Conservation (phyloP, 2,888 invertebrate species). For the Physocephala rufipes region DNA sequence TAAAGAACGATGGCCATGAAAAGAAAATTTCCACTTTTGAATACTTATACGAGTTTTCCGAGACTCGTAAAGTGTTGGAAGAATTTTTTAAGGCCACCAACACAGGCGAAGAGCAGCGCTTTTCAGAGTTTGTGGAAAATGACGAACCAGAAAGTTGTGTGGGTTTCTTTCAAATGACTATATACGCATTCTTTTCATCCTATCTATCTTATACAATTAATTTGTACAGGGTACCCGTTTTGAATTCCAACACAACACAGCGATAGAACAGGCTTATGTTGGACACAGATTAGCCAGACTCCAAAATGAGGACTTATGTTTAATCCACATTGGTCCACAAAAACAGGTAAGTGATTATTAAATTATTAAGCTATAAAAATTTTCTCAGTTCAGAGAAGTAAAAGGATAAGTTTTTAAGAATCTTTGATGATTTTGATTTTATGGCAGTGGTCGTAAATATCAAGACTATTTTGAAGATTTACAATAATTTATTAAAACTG, state of each 20-base stretch:
- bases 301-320: slow-evolving; percentile 63
- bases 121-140: slow-evolving; percentile 61
- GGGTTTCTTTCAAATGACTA: slow-evolving; percentile 42
- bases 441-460: too few species aligned
- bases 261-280: slow-evolving; percentile 63
- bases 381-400: too few species aligned
- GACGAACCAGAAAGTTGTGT: slow-evolving; percentile 63
- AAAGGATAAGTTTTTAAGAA: too few species aligned
- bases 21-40: slow-evolving; percentile 76
- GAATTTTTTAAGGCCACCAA: slow-evolving; percentile 85
- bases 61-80: slow-evolving; percentile 89
- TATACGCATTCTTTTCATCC: neutral
- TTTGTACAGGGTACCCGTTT: slow-evolving; percentile 53
- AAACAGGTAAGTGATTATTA: slow-evolving; percentile 53
- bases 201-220: slow-evolving; percentile 7
- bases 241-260: slow-evolving; percentile 54
- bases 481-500: too few species aligned
- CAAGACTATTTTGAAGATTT: too few species aligned
- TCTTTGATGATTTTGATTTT: too few species aligned
- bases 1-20: slow-evolving; percentile 33
- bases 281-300: slow-evolving; percentile 65
- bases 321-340: slow-evolving; percentile 61
- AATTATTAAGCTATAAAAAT: too few species aligned
- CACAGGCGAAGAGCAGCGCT: slow-evolving; percentile 68
- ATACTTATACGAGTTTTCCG: slow-evolving; percentile 91